Evolutionary conservation across 2,797 vertebrate species (phyloP).

Genomic region (Mus caroli): DNA sequence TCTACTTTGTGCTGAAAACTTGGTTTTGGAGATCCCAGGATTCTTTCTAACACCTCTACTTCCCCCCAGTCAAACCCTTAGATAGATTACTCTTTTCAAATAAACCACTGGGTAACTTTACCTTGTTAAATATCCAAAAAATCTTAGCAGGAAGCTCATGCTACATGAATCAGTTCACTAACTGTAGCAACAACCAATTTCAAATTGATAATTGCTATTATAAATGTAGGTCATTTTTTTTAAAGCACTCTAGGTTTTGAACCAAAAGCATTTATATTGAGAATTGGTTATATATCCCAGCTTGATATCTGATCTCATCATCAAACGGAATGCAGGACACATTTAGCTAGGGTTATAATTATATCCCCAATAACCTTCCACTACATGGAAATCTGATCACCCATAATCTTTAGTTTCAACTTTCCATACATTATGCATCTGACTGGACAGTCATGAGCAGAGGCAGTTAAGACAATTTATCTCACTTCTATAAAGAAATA

Average conservation of each 20-base stretch:
- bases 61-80: constrained; percentile 66
- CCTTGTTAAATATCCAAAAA: constrained; percentile 86
- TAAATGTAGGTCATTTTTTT: constrained; percentile 89
- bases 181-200: constrained; percentile 90
- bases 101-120: constrained; percentile 83
- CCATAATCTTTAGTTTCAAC: constrained; percentile 90
- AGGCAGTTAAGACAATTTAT: constrained; percentile 90
- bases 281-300: constrained; percentile 89
- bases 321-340: constrained; percentile 89
- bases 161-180: constrained; percentile 87
- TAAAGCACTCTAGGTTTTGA: constrained; percentile 87
- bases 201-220: constrained; percentile 90
- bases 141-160: constrained; percentile 82
- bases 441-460: constrained; percentile 89
- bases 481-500: constrained; percentile 90
- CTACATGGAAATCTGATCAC: constrained; percentile 88
- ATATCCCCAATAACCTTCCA: constrained; percentile 89
- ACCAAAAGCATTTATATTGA: constrained; percentile 86
- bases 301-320: constrained; percentile 90
- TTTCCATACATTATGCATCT: constrained; percentile 90
- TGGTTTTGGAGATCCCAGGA: neutral
- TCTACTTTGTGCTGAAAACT: neutral
- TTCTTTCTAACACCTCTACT: neutral
- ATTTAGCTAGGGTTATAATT: constrained; percentile 90
- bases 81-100: constrained; percentile 78